Evolutionary conservation across 2,113 vertebrate species (phyloP).

Genomic region (Tretioscincus oriximinensis): DNA sequence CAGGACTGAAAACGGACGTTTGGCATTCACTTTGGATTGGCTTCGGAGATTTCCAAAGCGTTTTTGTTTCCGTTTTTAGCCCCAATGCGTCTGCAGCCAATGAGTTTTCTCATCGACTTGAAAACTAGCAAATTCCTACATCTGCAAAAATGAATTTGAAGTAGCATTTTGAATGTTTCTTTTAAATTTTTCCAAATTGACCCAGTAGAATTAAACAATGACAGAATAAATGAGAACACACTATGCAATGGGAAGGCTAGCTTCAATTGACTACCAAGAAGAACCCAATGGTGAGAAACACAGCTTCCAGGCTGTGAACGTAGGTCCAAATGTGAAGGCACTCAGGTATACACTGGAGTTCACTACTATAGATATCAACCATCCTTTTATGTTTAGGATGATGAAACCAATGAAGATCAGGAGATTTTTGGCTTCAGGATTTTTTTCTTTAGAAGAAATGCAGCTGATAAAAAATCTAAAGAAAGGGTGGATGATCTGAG

Average conservation of each 20-base stretch:
- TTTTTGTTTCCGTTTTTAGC: too few species aligned
- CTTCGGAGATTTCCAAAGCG: too few species aligned
- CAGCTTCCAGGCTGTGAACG: not conserved
- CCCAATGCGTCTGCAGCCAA: not conserved
- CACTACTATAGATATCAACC: not conserved
- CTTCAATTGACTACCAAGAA: not conserved
- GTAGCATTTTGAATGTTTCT: not conserved
- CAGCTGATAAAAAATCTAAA: not conserved
- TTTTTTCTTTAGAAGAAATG: constrained; percentile 42
- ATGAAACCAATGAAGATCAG: not conserved
- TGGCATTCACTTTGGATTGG: too few species aligned
- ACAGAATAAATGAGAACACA: constrained; percentile 15
- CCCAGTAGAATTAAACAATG: not conserved
- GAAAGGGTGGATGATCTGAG: constrained; percentile 31
- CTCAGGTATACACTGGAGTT: not conserved
- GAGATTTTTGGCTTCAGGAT: constrained; percentile 49
- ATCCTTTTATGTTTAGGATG: not conserved
- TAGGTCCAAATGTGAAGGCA: not conserved
- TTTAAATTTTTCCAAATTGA: not conserved
- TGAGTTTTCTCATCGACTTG: not conserved
- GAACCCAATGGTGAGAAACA: not conserved
- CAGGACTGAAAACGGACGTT: too few species aligned
- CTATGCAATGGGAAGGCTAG: not conserved
- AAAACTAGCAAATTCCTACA: not conserved
- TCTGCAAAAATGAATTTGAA: not conserved